Percentiles rank a stretch among this genome's conserved stretches.
Evolutionary conservation across 2,797 vertebrate species (phyloP).

Genomic region (Acomys russatus): DNA sequence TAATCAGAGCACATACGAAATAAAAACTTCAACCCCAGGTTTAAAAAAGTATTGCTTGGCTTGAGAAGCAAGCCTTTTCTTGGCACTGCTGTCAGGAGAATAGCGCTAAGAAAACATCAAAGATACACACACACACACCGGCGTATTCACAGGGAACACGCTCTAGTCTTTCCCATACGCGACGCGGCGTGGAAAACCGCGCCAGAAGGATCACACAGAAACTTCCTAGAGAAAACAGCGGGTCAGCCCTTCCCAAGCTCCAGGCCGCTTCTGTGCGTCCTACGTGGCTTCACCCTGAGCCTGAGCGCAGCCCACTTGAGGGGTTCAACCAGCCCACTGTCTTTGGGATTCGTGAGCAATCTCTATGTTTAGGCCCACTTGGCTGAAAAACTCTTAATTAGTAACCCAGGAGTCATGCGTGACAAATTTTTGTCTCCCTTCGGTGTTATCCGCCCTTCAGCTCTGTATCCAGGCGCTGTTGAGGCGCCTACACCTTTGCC

Average conservation of each 20-base stretch:
- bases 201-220: constrained; percentile 67
- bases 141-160: constrained; percentile 60
- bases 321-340: background rate
- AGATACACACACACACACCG: background rate
- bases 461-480: background rate
- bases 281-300: background rate
- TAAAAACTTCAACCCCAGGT: background rate
- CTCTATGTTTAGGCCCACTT: background rate
- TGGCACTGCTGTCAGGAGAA: constrained; percentile 25
- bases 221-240: constrained; percentile 77
- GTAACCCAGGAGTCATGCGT: background rate
- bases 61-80: constrained; percentile 71
- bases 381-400: constrained; percentile 5
- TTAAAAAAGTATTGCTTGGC: background rate
- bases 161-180: constrained; percentile 66
- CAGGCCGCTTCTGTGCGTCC: background rate
- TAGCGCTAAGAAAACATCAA: constrained; percentile 44
- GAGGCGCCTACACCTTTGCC: background rate
- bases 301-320: background rate
- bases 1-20: background rate
- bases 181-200: constrained; percentile 61
- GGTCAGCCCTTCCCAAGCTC: constrained; percentile 51
- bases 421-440: background rate
- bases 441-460: background rate
- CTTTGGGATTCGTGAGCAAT: background rate